Conservation (phyloP, 2,888 invertebrate genomes). For the Magallana nippona region DNA sequence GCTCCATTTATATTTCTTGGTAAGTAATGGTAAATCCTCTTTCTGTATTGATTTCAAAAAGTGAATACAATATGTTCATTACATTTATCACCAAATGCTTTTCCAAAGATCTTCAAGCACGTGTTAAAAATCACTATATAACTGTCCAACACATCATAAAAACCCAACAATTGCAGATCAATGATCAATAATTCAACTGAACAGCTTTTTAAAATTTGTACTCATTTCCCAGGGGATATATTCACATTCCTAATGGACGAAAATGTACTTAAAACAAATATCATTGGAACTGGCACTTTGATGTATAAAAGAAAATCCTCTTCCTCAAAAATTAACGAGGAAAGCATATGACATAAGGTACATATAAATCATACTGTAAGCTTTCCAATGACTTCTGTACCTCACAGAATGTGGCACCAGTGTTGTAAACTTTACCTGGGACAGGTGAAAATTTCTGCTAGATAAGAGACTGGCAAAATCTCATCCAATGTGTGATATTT, state of each 20-base stretch:
- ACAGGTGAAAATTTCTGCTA: slow-evolving; percentile 22
- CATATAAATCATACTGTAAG: background rate
- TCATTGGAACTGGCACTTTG: background rate
- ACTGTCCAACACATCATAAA: slow-evolving; percentile 14
- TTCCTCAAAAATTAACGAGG: background rate
- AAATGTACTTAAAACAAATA: slow-evolving; percentile 6
- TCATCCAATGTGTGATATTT: background rate
- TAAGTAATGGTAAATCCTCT: slow-evolving; percentile 12
- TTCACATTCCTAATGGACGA: background rate
- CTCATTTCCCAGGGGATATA: background rate
- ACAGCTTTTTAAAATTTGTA: background rate
- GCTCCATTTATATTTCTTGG: background rate
- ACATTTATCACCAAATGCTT: slow-evolving; percentile 9
- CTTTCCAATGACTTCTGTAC: slow-evolving; percentile 6
- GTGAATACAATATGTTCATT: slow-evolving; percentile 8
- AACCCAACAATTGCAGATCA: background rate
- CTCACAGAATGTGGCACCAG: background rate
- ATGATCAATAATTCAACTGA: background rate
- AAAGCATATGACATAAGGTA: background rate
- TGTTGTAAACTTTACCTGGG: slow-evolving; percentile 9
- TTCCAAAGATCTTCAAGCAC: background rate
- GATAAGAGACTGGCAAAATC: slow-evolving; percentile 4
- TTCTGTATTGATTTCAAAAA: slow-evolving; percentile 7
- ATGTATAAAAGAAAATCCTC: background rate
- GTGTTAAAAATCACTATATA: slow-evolving; percentile 18